These are phyloP conservation scores for Hyperopisus bebe DNA, from an alignment of 2,113 vertebrate genomes.

Conservation along the genomic window DNA sequence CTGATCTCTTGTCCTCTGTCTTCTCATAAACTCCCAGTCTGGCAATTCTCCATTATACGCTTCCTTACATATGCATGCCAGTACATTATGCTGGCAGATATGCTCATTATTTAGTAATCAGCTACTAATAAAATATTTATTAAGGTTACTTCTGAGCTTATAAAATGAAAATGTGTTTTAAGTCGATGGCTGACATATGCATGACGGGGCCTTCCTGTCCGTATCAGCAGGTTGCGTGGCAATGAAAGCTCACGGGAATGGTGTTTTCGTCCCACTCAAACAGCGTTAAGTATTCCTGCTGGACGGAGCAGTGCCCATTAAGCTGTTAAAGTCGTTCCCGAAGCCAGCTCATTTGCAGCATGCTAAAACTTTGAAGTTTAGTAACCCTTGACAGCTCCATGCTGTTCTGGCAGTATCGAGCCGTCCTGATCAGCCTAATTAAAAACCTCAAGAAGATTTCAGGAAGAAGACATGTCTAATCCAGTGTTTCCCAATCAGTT, in stretches of 20 bases:
- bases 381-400: background rate
- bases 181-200: background rate
- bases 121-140: slow-evolving; percentile 15
- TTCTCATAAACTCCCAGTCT: background rate
- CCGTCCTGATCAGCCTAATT: background rate
- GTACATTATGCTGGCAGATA: background rate
- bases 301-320: background rate
- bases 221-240: background rate
- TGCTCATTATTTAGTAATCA: slow-evolving; percentile 15
- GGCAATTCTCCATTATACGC: background rate
- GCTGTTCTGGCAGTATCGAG: background rate
- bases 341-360: background rate
- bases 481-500: background rate
- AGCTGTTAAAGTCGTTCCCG: background rate
- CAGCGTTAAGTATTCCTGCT: background rate
- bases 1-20: background rate
- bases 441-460: background rate
- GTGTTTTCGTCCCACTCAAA: background rate
- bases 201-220: background rate
- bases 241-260: background rate
- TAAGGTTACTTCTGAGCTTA: background rate
- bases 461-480: background rate
- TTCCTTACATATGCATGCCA: background rate
- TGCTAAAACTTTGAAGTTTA: background rate
- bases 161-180: background rate